These are phyloP conservation scores for Gallinago paraguaiae DNA, from an alignment of 2,113 vertebrate species.

Conservation along the genomic window DNA sequence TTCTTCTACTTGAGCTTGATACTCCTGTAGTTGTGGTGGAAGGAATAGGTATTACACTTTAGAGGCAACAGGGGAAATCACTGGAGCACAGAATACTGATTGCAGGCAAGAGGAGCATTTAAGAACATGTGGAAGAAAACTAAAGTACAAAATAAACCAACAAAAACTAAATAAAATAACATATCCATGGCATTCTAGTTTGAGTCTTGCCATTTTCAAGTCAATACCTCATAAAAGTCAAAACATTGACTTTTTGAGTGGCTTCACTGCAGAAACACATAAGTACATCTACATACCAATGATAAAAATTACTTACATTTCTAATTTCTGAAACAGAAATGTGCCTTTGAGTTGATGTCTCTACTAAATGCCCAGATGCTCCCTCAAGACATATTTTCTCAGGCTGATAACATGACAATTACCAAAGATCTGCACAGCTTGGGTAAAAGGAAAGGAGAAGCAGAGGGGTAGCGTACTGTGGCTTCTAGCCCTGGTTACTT, in stretches of 20 bases:
- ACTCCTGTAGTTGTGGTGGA: conserved; percentile 81
- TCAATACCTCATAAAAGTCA: neutral
- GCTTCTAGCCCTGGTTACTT: neutral
- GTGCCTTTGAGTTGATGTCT: conserved; percentile 58
- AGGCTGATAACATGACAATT: conserved; percentile 49
- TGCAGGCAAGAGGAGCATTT: neutral
- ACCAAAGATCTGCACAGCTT: conserved; percentile 54
- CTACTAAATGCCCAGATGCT: conserved; percentile 65
- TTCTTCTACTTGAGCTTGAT: conserved; percentile 96
- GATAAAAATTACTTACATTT: conserved; percentile 39
- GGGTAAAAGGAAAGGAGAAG: conserved; percentile 51
- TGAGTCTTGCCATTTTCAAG: conserved; percentile 2
- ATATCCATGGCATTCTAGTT: neutral
- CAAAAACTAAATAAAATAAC: neutral
- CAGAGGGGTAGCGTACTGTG: conserved; percentile 2
- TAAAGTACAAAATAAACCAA: neutral
- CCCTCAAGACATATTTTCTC: conserved; percentile 69
- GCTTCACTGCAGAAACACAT: neutral
- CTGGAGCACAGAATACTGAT: neutral
- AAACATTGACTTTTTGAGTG: neutral
- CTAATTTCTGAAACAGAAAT: conserved; percentile 64
- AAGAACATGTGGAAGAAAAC: neutral
- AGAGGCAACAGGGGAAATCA: neutral
- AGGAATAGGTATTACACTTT: conserved; percentile 2
- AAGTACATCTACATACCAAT: neutral